Evolutionary conservation across 2,797 vertebrate species (phyloP).

Genomic region (Gallinago stenura): DNA sequence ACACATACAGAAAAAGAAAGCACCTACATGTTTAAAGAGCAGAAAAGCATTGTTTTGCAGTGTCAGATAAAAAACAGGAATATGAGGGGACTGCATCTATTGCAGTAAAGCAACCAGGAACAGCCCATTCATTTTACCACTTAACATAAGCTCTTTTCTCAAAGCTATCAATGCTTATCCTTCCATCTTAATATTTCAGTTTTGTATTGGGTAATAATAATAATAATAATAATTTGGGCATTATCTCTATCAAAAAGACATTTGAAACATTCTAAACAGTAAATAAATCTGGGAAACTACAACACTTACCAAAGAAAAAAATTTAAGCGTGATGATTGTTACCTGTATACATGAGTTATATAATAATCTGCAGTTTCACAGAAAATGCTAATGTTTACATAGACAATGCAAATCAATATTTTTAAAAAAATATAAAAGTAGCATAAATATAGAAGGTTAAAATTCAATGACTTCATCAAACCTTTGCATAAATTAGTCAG

Average conservation of each 20-base stretch:
- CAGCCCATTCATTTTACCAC: neutral
- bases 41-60: neutral
- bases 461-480: neutral
- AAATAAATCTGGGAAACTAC: neutral
- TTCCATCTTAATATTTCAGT: neutral
- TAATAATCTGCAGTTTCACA: neutral
- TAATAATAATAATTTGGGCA: neutral
- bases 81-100: neutral
- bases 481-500: neutral
- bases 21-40: neutral
- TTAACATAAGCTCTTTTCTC: neutral
- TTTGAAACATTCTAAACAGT: neutral
- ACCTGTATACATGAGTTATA: too few species aligned
- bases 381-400: neutral
- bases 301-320: neutral
- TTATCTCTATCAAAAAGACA: neutral
- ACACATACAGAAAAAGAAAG: neutral
- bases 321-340: neutral
- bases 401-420: neutral
- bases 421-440: neutral
- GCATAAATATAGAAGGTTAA: neutral
- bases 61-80: neutral
- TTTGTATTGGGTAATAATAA: neutral
- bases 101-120: neutral
- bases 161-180: neutral